Base-by-base conservation (phyloP, 2,888 invertebrate genomes). In the Mythimna ferrago region DNA sequence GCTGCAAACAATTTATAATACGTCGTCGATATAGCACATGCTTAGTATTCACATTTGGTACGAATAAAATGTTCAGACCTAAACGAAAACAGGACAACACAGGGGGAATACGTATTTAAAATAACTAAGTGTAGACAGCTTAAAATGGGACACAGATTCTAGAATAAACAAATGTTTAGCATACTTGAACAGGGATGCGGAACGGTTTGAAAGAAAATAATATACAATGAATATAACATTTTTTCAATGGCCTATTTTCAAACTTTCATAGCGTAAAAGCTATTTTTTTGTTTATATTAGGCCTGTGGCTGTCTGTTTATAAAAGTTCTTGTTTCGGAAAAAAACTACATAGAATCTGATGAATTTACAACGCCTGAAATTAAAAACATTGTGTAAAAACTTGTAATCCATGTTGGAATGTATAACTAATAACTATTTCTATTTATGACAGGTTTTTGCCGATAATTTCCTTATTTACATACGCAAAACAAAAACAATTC, bases 31-130 rank as follows among this genome's bases (percentile, higher is more conserved):
- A 54, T 57, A 73, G 21, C 73, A 71, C 9, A 62, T 65, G 68
- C 56, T 76, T 71, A 71, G 32, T 65, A 66, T 63, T 67, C 44
- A 64, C 71, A 73, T 71, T 71, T 74, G 70, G 66, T 77, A 63
- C 57, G 60, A 83, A 81, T 71, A 65, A 48, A 71, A 71, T 61
- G 16, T 73, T 74, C 58, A 73, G 69, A 61, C 26, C 53, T 62
- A 73, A 56, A 66, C 67, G 64, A 73, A 85, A 86, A 83, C 84
- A 77, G 81, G 81, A 66, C 19, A 70, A 65, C 74, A 72, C 66
- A 76, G 66, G 66, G 64, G 64, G 68, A 82, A 64, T 65, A 77
- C 58, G 48, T 67, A 65, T 76, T 76, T 67, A 70, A 77, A 80
- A 80, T 83, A 70, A 54, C 77, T 61, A 66, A 82, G 71, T 81